Evolutionary conservation across 2,113 vertebrate species (phyloP).

Genomic region (Australoheros scitulus): DNA sequence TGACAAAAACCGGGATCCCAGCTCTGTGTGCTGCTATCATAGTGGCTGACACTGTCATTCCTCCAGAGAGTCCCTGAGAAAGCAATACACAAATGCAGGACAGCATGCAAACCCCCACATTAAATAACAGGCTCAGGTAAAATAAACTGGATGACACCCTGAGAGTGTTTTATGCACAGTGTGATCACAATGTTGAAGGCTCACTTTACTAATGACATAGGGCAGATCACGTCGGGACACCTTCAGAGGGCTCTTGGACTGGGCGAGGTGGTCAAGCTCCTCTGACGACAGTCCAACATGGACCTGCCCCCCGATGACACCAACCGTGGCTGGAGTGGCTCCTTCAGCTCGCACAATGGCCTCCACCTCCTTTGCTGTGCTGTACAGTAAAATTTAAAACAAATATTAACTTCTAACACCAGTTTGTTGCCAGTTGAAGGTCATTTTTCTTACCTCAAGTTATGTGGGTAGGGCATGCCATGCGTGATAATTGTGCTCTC

Average conservation of each 20-base stretch:
- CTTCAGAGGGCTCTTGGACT: conserved; percentile 79
- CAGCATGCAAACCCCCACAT: not conserved
- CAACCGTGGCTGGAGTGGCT: conserved; percentile 87
- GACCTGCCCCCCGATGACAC: conserved; percentile 82
- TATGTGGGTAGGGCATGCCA: conserved; percentile 90
- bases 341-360: conserved; percentile 82
- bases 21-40: conserved; percentile 87
- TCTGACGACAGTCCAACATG: conserved; percentile 83
- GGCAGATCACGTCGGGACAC: conserved; percentile 89
- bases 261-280: conserved; percentile 83
- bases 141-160: not conserved
- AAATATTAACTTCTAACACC: not conserved
- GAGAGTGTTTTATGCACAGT: not conserved
- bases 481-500: conserved; percentile 93
- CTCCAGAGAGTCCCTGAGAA: conserved; percentile 85
- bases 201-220: conserved; percentile 86
- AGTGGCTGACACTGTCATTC: conserved; percentile 89
- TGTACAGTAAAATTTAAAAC: conserved; percentile 44
- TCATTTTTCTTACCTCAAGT: conserved; percentile 81
- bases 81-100: not conserved
- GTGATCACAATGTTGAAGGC: not conserved
- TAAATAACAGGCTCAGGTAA: no score
- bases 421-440: not conserved
- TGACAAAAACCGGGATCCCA: conserved; percentile 88
- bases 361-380: conserved; percentile 88